phyloP scores from a whole-genome alignment of 2,113 vertebrate species.

The Oryzias curvinotus region DNA sequence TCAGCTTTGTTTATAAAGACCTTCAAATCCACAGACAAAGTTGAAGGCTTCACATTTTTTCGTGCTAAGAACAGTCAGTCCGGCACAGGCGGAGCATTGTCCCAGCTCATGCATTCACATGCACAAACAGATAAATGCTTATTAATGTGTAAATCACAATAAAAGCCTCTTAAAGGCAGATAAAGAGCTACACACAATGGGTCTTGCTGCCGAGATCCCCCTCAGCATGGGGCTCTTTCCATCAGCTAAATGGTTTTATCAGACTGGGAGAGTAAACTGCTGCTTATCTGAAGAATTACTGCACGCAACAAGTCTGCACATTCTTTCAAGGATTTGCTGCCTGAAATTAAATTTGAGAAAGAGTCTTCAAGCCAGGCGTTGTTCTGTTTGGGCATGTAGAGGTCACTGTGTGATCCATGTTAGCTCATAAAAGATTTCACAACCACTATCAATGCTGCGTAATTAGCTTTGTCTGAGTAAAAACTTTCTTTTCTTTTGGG shows the following conservation, averaged over 20 bases:
- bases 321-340: constrained; percentile 30
- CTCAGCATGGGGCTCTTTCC: constrained; percentile 59
- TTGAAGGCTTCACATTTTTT: constrained; percentile 20
- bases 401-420: constrained; percentile 18
- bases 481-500: background rate
- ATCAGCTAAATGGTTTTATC: constrained; percentile 69
- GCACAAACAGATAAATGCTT: constrained; percentile 69
- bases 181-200: constrained; percentile 64
- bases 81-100: constrained; percentile 36
- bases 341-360: constrained; percentile 23
- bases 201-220: constrained; percentile 53
- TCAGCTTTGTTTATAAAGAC: background rate
- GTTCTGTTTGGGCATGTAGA: constrained; percentile 19
- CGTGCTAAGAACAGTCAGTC: constrained; percentile 23
- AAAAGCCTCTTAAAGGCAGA: constrained; percentile 71
- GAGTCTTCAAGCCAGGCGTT: constrained; percentile 12
- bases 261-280: constrained; percentile 45
- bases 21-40: constrained; percentile 4
- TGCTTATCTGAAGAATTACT: constrained; percentile 61
- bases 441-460: constrained; percentile 33
- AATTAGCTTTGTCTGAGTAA: constrained; percentile 25
- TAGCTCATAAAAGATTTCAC: constrained; percentile 47
- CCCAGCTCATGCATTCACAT: constrained; percentile 49
- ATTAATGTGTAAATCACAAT: constrained; percentile 75
- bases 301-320: constrained; percentile 35